Evolutionary conservation across 2,797 vertebrate genomes (phyloP).

Genomic region (Oreortyx pictus): DNA sequence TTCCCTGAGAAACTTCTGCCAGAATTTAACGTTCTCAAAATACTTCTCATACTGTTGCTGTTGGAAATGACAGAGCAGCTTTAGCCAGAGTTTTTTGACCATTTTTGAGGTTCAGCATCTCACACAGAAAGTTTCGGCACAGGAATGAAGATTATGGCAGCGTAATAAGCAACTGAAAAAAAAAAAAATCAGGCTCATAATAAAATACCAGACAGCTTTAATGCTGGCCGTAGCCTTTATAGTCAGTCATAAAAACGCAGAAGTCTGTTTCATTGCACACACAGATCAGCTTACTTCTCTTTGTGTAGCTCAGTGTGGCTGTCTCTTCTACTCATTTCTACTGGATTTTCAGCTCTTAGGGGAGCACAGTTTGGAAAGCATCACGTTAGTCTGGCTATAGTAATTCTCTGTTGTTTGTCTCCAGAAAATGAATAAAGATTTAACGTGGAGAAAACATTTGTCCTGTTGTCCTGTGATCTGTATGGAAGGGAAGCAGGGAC

Average conservation of each 20-base stretch:
- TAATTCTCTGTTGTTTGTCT: background rate
- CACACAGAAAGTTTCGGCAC: background rate
- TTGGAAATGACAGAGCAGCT: background rate
- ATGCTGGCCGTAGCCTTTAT: background rate
- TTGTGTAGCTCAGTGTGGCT: background rate
- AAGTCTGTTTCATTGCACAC: background rate
- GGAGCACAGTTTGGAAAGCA: background rate
- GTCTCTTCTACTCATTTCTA: background rate
- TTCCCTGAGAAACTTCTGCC: background rate
- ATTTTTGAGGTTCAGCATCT: background rate
- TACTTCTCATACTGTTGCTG: background rate
- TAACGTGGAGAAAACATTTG: background rate
- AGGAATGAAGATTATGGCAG: background rate
- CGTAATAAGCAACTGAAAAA: background rate
- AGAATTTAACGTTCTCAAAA: background rate
- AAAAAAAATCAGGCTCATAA: background rate
- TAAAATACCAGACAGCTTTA: constrained; percentile 17
- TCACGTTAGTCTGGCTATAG: background rate
- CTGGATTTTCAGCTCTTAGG: background rate
- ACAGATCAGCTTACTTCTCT: background rate
- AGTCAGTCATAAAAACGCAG: background rate
- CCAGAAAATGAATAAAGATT: constrained; percentile 52
- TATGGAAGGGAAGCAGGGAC: background rate
- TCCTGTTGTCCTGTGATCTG: background rate
- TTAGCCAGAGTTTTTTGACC: background rate